A percentile compares a stretch with the other conserved stretches of the same genome.
phyloP scores from a whole-genome alignment of 2,113 vertebrate species.

The Orycteropus afer region DNA sequence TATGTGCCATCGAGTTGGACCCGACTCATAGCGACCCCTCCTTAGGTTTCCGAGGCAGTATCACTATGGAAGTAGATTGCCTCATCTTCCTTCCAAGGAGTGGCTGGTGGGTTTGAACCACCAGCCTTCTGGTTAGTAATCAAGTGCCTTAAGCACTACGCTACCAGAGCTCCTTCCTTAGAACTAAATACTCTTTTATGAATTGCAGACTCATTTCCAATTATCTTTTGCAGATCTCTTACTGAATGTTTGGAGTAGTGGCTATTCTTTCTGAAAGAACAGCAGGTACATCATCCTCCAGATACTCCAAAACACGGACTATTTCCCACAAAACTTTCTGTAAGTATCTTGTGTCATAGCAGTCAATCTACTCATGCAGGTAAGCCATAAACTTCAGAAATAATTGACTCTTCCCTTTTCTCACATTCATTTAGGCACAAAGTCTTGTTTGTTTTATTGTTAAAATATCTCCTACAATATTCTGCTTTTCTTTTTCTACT shows the following conservation, averaged over 20 bases:
- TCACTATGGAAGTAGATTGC: too few relatives aligned
- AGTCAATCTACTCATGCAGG: background rate
- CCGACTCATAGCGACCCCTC: too few relatives aligned
- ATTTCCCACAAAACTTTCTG: background rate
- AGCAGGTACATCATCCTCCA: background rate
- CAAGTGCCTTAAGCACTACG: too few relatives aligned
- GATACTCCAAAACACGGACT: background rate
- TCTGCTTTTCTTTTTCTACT: background rate
- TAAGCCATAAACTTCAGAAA: background rate
- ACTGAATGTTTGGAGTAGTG: background rate
- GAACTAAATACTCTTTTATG: background rate
- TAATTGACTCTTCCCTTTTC: background rate
- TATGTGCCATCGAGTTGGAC: too few relatives aligned
- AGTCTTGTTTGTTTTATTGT: background rate
- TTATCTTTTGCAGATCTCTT: background rate
- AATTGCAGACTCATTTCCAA: background rate
- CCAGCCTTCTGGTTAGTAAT: too few relatives aligned
- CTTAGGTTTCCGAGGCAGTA: too few relatives aligned
- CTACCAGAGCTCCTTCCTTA: background rate
- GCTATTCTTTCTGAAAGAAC: background rate
- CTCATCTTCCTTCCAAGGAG: too few relatives aligned
- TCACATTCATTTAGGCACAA: background rate
- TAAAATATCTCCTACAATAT: background rate
- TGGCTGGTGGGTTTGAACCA: too few relatives aligned
- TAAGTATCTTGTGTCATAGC: background rate